Conservation (phyloP, 53 echinoderm and acorn worm genomes). For the Paracentrotus lividus region DNA sequence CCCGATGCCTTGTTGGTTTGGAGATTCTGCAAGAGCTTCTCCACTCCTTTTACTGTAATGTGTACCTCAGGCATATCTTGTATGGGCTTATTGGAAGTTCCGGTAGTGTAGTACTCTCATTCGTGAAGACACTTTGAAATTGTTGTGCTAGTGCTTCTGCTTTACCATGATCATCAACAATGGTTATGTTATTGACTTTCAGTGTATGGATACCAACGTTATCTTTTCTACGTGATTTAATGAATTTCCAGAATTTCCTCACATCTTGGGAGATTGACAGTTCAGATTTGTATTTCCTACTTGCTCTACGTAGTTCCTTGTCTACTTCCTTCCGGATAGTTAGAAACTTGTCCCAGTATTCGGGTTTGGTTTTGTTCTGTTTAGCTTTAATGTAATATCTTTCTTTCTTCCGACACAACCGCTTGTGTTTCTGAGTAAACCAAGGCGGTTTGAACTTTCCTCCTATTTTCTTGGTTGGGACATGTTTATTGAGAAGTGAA, state of each 20-base stretch:
- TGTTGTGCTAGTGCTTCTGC: neutral
- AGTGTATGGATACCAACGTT: conserved; percentile 65
- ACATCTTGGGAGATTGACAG: conserved; percentile 32
- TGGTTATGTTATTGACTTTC: conserved; percentile 1
- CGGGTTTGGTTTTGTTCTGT: neutral
- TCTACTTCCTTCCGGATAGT: conserved; percentile 30
- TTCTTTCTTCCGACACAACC: conserved; percentile 69
- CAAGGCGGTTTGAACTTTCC: conserved; percentile 60
- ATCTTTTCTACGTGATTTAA: conserved; percentile 54
- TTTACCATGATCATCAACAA: conserved; percentile 12
- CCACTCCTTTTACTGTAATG: conserved; percentile 57
- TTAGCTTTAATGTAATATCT: conserved; percentile 66
- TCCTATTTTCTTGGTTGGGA: conserved; percentile 50
- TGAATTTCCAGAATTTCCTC: conserved; percentile 53
- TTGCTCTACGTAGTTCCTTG: conserved; percentile 45
- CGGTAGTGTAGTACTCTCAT: neutral
- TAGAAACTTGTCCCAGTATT: conserved; percentile 62
- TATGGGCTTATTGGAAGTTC: neutral
- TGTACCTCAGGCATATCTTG: conserved; percentile 58
- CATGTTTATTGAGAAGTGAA: conserved; percentile 42
- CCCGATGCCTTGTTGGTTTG: conserved; percentile 65
- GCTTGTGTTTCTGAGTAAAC: conserved; percentile 68
- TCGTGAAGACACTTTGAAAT: conserved; percentile 15
- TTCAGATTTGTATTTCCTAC: conserved; percentile 46
- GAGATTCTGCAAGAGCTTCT: conserved; percentile 72